phyloP scores from a whole-genome alignment of 2,888 invertebrate species.

The Drosophila aldrichi region DNA sequence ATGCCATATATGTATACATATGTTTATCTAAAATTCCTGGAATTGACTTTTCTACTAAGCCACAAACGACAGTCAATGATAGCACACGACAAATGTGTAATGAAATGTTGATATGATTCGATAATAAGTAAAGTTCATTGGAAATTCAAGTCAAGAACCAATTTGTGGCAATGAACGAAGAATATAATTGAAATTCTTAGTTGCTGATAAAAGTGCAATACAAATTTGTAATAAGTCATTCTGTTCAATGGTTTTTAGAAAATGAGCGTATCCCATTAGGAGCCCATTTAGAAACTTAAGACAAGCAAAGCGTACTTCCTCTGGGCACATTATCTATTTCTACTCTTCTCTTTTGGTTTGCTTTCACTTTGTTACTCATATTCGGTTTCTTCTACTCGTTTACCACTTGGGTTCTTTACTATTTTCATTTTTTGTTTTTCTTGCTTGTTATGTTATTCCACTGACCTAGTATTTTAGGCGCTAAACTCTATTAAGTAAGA shows the following conservation, averaged over 20 bases:
- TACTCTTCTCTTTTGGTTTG: not conserved
- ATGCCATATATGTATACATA: too few species aligned
- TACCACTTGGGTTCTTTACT: not conserved
- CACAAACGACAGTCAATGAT: too few species aligned
- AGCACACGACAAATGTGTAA: not conserved
- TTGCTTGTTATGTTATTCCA: constrained; percentile 50
- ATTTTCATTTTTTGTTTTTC: not conserved
- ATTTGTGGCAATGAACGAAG: not conserved
- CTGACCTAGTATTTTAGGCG: constrained; percentile 67
- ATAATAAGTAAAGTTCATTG: not conserved
- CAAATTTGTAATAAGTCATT: not conserved
- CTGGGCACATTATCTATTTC: not conserved
- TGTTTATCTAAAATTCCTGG: too few species aligned
- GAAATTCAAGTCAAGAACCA: not conserved
- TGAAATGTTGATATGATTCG: not conserved
- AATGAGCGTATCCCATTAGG: not conserved
- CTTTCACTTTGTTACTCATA: constrained; percentile 42
- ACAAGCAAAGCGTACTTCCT: not conserved
- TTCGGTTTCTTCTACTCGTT: not conserved
- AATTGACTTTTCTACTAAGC: too few species aligned
- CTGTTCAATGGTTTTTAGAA: not conserved
- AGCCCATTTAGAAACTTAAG: not conserved
- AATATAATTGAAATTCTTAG: not conserved
- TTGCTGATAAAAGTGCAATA: constrained; percentile 5
- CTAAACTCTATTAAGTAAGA: constrained; percentile 43